These are phyloP conservation scores for Drosophila simulans DNA, from an alignment of 1,140 invertebrate species.

Conservation along the genomic window DNA sequence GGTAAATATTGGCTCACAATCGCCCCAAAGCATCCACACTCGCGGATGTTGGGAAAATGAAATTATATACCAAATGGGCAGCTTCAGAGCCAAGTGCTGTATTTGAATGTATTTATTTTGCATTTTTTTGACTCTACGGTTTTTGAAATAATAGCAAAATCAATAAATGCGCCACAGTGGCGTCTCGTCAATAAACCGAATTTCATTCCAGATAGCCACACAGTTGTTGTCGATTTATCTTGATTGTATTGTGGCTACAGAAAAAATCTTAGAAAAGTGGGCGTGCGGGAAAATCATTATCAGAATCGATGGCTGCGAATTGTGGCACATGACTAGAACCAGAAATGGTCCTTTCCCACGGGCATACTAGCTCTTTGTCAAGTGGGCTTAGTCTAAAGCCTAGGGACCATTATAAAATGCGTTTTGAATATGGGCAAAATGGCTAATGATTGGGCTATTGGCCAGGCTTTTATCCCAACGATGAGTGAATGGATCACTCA, in stretches of 20 bases:
- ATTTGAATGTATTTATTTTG: constrained; percentile 57
- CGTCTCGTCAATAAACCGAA: constrained; percentile 69
- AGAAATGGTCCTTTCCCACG: not conserved
- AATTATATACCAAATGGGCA: constrained; percentile 48
- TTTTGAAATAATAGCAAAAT: constrained; percentile 74
- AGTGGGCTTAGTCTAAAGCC: constrained; percentile 36
- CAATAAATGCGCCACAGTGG: constrained; percentile 70
- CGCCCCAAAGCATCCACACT: constrained; percentile 8
- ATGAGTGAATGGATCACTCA: constrained; percentile 44
- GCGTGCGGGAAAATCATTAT: constrained; percentile 58
- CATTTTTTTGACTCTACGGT: constrained; percentile 12
- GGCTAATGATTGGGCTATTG: constrained; percentile 44
- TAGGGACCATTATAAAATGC: constrained; percentile 44
- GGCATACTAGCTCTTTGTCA: constrained; percentile 34
- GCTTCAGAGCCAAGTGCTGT: constrained; percentile 19
- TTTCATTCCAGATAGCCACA: constrained; percentile 48
- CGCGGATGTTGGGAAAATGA: constrained; percentile 11
- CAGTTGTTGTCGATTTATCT: constrained; percentile 80
- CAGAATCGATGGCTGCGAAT: constrained; percentile 43
- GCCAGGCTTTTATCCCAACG: constrained; percentile 27
- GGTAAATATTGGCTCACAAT: constrained; percentile 36
- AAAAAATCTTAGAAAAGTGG: constrained; percentile 52
- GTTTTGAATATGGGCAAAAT: constrained; percentile 49
- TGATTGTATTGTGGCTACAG: constrained; percentile 64
- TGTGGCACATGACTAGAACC: constrained; percentile 12